These are phyloP conservation scores for Vulpes lagopus DNA, from an alignment of 2,113 vertebrate species.

Conservation along the genomic window DNA sequence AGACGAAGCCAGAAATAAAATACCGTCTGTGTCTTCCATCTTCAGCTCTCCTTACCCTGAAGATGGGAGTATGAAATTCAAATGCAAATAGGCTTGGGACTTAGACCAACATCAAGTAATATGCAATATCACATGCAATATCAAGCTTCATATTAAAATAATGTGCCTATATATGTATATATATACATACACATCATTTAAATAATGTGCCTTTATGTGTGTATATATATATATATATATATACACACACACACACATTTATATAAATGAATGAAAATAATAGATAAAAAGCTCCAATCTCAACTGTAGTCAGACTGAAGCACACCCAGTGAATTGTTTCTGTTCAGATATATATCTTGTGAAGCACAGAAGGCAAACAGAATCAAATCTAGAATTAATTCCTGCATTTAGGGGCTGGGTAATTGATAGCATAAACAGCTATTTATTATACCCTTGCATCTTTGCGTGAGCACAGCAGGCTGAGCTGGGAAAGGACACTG, in stretches of 20 bases:
- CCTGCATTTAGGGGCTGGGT: slow-evolving; percentile 5
- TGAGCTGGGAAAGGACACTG: background rate
- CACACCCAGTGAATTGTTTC: background rate
- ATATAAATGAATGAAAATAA: background rate
- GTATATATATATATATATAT: background rate
- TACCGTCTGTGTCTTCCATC: background rate
- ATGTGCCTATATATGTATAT: background rate
- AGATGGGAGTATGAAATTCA: slow-evolving; percentile 51
- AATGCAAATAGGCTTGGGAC: background rate
- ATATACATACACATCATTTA: background rate
- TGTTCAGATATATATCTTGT: background rate
- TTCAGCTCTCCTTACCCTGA: background rate
- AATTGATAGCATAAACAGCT: background rate
- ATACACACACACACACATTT: background rate
- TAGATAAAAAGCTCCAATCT: background rate
- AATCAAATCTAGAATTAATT: background rate
- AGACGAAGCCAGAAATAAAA: slow-evolving; percentile 57
- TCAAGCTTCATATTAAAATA: slow-evolving; percentile 9
- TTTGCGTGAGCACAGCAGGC: background rate
- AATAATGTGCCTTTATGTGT: background rate
- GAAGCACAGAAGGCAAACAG: slow-evolving; percentile 4
- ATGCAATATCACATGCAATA: background rate
- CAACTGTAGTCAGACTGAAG: background rate
- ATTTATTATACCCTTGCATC: background rate
- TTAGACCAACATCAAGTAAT: background rate